Base-by-base conservation (phyloP, 2,113 vertebrate genomes). In the Oreotrochilus melanogaster region DNA sequence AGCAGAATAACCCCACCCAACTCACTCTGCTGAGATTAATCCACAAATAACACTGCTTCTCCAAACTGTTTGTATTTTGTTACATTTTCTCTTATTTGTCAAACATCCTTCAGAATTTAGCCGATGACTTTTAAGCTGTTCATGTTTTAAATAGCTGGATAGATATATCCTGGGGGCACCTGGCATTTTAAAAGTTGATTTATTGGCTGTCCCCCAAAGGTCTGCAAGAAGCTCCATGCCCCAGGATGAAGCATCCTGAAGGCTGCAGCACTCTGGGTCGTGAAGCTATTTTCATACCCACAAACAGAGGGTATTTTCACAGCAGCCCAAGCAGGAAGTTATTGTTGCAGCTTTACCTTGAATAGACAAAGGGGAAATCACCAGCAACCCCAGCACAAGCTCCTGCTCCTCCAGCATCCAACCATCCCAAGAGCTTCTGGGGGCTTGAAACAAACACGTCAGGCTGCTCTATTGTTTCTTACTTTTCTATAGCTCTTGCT, bases 311-410 rank as follows among this genome's bases (percentile, higher is more conserved):
- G 93, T 61, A 80, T 93, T 93, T 94, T 96, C 86, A 50, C 89
- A 91, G 92, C 45, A 70, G 64, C 23, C 56, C 0, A 33, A 86
- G 91, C 96, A 91, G 93, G 95, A 95, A 94, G 75, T 89, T 82
- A 61, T 86, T 94, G 95, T 86, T 88, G 87, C 70, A 53, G 91
- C 39, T 81, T 81, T 53, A 82, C 92, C 88, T 95, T 95, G 96
- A 95, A 92, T 31, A 87, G 80, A 94, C 80, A 92, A 94, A 97
- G 89, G 79, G 80, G 89, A 93, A 95, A 78, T 21, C 53, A 48
- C 27, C 74, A 85, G 53, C 61, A 24, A 58, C 1, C 58, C 64
- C 75, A 71, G 73, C 8, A 2, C 62, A 61, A 90, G 64, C 89
- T 91, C 89, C 91, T 74, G 67, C 93, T 73, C 54, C 91, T 90